Base-by-base conservation (phyloP, 2,888 invertebrate species). In the Zaprionus lineosus region DNA sequence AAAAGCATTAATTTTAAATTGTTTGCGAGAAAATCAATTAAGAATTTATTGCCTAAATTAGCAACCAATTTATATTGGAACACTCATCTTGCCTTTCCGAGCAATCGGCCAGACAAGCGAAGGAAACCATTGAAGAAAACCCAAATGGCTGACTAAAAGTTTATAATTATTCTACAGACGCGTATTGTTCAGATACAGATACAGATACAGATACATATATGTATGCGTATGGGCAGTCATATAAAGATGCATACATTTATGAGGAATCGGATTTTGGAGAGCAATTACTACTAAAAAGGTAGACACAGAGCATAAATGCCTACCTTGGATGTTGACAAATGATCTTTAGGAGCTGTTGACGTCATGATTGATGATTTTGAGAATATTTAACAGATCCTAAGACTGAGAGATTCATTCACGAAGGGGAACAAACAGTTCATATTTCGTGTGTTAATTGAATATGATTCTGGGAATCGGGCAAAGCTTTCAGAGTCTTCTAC, bases 391-490 rank as follows among this genome's bases (percentile, higher is more conserved):
- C 37, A 51, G 21, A 52, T 29, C 2, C 15, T n/a, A 28, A 56
- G 41, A 43, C 44, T 50, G 34, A 43, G 15, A 29, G 31, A 14
- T 31, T 40, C 36, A 56, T 56, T 48, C 7, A n/a, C n/a, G n/a
- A n/a, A n/a, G n/a, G n/a, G n/a, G n/a, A n/a, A n/a, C n/a, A 52
- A 26, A 36, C 43, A 21, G 15, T 5, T 15, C 31, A 40, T 43
- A 29, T 72, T 21, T 28, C 33, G 26, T 28, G 53, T 60, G 53
- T 57, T 65, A 72, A 72, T 70, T 70, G 57, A 74, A 70, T 70
- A 55, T 50, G 56, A 43, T 60, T 71, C 50, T 37, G 41, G 14
- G 65, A 74, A 64, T 56, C 48, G 31, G 16, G 5, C 9, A 2
- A 9, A 56, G 11, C 29, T 24, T 46, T 6, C 11, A 39, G 9